Conservation (phyloP, 1,140 invertebrate species). For the Sogatella furcifera region DNA sequence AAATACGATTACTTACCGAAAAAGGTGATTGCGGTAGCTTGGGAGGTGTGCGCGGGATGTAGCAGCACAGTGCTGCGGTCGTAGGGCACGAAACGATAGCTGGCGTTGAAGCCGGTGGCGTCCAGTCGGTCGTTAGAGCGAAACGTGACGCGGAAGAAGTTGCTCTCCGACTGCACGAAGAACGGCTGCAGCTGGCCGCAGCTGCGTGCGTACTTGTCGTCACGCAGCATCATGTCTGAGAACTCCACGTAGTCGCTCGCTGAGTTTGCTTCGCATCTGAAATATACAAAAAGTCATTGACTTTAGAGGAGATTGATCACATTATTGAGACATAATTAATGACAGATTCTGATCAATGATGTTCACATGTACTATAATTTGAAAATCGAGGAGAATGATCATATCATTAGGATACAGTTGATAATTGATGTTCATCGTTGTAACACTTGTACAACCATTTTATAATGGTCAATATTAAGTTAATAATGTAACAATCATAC, state of each 20-base stretch:
- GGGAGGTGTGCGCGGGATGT: slow-evolving; percentile 22
- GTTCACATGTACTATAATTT: no score
- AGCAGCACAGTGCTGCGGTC: slow-evolving; percentile 31
- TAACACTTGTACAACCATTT: no score
- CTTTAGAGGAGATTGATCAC: no score
- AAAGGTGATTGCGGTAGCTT: slow-evolving; percentile 15
- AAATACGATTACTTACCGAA: no score
- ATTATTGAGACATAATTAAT: no score
- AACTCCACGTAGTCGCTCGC: slow-evolving; percentile 91
- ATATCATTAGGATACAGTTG: no score
- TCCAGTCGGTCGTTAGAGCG: slow-evolving; percentile 85
- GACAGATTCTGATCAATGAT: no score
- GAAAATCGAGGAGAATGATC: no score
- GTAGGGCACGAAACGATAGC: slow-evolving; percentile 62
- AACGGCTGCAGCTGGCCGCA: slow-evolving; percentile 57
- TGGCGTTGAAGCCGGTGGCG: slow-evolving; percentile 83
- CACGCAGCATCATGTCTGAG: slow-evolving; percentile 80
- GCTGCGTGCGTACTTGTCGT: slow-evolving; percentile 72
- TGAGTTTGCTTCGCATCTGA: slow-evolving; percentile 71
- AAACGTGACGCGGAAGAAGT: slow-evolving; percentile 90
- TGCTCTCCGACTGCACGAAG: slow-evolving; percentile 61
- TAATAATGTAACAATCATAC: no score
- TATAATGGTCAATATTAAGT: no score
- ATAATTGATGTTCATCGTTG: no score
- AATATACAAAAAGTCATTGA: no score